Evolutionary conservation across 2,113 vertebrate genomes (phyloP), one percentile per base, ranked within the genome.

Genomic region (Callocephalon fimbriatum): DNA sequence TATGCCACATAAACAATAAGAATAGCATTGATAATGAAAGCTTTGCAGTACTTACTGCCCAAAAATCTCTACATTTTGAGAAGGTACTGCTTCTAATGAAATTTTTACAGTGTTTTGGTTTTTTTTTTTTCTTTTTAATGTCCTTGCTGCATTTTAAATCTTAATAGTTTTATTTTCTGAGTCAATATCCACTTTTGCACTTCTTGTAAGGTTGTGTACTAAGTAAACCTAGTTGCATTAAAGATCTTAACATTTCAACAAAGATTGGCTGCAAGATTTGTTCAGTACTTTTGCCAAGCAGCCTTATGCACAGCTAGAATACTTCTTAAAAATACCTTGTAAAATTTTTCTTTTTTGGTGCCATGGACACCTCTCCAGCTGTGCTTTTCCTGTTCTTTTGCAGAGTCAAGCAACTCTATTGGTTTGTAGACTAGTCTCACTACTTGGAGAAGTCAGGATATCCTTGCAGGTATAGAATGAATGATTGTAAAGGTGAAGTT

Each of bases 241-340:
- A 96, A 94, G 82, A 62, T 62, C 15, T 63, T 93, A 68, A 54
- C 53, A 80, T 88, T 90, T 91, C 70, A 92, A 70, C 66, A 61
- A 90, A 88, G 78, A 93, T 47, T 92, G 81, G 40, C 72, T 82
- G 48, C 45, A 79, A 83, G 48, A 82, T 73, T 91, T 87, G 19
- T 82, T 75, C 66, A 38, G 70, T 90, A 53, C 5, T 76, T 96
- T 82, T 90, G 77, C 68, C 87, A 95, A 93, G 58, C 25, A 79
- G 29, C 27, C 53, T 45, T 45, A 70, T 32, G 45, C 59, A 29
- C 70, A 75, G 40, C 63, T 94, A 65, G 51, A 93, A 87, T 14
- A 63, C 21, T 84, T 95, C 42, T 84, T 85, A 35, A 78, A 93
- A 88, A 72, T 56, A 12, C 25, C 61, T 65, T 32, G 26, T 48